Percentiles rank a stretch among this genome's conserved stretches.
Evolutionary conservation across 2,113 vertebrate genomes (phyloP).

Genomic region (Dicerorhinus sumatrensis): DNA sequence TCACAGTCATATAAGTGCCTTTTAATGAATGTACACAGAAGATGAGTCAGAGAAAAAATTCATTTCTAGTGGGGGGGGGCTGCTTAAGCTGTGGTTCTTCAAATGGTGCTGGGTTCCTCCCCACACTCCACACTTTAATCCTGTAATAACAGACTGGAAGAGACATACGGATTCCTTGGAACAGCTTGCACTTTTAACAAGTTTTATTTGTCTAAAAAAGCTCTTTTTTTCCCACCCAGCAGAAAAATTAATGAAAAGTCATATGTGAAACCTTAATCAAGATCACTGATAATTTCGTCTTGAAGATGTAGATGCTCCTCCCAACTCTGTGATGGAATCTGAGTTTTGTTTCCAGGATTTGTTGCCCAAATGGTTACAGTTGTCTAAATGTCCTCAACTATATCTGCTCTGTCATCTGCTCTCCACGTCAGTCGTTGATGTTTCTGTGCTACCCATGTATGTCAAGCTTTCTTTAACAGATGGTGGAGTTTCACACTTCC

Average conservation of each 20-base stretch:
- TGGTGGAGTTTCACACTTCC: slow-evolving; percentile 68
- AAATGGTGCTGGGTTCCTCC: slow-evolving; percentile 63
- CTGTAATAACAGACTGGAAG: slow-evolving; percentile 25
- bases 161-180: background rate
- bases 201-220: slow-evolving; percentile 50
- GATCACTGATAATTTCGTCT: slow-evolving; percentile 44
- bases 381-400: slow-evolving; percentile 22
- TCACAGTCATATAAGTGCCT: slow-evolving; percentile 74
- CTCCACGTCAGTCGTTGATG: background rate
- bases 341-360: slow-evolving; percentile 56
- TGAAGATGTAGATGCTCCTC: background rate
- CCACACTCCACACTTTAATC: slow-evolving; percentile 54
- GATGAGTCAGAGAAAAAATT: slow-evolving; percentile 76
- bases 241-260: background rate
- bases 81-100: slow-evolving; percentile 67
- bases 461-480: slow-evolving; percentile 60
- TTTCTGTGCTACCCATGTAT: slow-evolving; percentile 26
- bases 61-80: slow-evolving; percentile 48
- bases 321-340: background rate
- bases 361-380: slow-evolving; percentile 10
- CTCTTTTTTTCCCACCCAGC: background rate
- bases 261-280: background rate
- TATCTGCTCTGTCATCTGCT: background rate
- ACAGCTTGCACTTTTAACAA: slow-evolving; percentile 41
- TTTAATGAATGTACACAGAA: slow-evolving; percentile 81